These are phyloP conservation scores for Rhynchophorus ferrugineus DNA, from an alignment of 1,140 invertebrate genomes.

Conservation along the genomic window DNA sequence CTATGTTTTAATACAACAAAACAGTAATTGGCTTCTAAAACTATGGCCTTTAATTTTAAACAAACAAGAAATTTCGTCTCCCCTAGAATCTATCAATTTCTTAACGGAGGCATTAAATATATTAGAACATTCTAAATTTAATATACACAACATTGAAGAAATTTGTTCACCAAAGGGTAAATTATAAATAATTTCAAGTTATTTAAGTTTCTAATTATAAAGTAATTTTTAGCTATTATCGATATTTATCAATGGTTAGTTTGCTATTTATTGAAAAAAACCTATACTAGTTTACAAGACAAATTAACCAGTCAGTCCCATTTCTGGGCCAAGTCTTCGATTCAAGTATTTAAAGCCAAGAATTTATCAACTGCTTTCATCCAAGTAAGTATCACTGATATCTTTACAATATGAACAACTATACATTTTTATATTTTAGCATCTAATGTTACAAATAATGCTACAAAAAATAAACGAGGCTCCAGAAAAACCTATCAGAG, in stretches of 20 bases:
- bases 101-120: conserved; percentile 50
- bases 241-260: conserved; percentile 76
- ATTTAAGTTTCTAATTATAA: conserved; percentile 12
- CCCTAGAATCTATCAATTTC: conserved; percentile 57
- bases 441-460: conserved; percentile 54
- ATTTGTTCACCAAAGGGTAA: conserved; percentile 53
- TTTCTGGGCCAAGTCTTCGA: conserved; percentile 71
- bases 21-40: conserved; percentile 79
- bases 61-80: conserved; percentile 44
- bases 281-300: conserved; percentile 54
- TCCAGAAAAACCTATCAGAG: conserved; percentile 42
- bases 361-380: conserved; percentile 70
- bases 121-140: conserved; percentile 45
- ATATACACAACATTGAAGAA: conserved; percentile 39
- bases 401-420: neutral
- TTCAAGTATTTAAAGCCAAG: conserved; percentile 73
- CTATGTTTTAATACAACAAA: conserved; percentile 90
- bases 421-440: conserved; percentile 43
- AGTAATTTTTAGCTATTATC: conserved; percentile 54
- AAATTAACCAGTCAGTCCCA: conserved; percentile 48
- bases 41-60: conserved; percentile 50
- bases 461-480: conserved; percentile 48
- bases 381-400: conserved; percentile 45
- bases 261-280: conserved; percentile 67
- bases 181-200: conserved; percentile 19